Conservation (phyloP, 1,140 invertebrate genomes). For the Drosophila persimilis region DNA sequence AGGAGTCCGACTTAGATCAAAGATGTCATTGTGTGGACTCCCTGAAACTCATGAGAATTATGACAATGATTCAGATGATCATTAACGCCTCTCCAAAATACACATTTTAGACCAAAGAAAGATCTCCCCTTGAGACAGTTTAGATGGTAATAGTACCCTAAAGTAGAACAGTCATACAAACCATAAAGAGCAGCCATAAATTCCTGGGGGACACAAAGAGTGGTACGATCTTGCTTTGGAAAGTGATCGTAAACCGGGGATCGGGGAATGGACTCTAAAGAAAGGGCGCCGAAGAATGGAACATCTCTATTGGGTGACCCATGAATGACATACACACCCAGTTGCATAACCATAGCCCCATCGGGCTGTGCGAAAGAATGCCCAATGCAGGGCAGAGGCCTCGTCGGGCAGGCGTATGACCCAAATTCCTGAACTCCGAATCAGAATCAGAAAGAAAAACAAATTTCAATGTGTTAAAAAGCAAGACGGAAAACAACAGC, state of each 20-base stretch:
- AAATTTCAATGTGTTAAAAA: slow-evolving; percentile 70
- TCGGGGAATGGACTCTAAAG: slow-evolving; percentile 19
- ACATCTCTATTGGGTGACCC: slow-evolving; percentile 2
- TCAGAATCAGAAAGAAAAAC: slow-evolving; percentile 35
- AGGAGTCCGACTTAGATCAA: not conserved
- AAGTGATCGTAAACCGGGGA: slow-evolving; percentile 31
- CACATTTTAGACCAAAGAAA: not conserved
- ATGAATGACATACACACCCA: not conserved
- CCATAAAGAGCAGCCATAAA: slow-evolving; percentile 68
- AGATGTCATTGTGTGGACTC: not conserved
- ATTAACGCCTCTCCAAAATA: slow-evolving; percentile 56
- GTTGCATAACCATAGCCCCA: slow-evolving; percentile 40
- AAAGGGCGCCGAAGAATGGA: slow-evolving; percentile 33
- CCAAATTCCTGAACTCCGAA: slow-evolving; percentile 53
- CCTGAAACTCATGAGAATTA: slow-evolving; percentile 7
- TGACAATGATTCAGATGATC: slow-evolving; percentile 30
- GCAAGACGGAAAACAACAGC: slow-evolving; percentile 31
- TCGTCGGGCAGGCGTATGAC: slow-evolving; percentile 31
- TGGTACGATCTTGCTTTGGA: not conserved
- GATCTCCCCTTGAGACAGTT: slow-evolving; percentile 23
- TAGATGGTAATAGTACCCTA: slow-evolving; percentile 27
- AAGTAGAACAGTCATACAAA: slow-evolving; percentile 24
- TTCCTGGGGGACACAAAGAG: slow-evolving; percentile 31
- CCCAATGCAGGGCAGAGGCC: not conserved
- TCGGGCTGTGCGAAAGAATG: not conserved